Conservation (phyloP, 1,140 invertebrate species). For the Lanistes nyassanus region DNA sequence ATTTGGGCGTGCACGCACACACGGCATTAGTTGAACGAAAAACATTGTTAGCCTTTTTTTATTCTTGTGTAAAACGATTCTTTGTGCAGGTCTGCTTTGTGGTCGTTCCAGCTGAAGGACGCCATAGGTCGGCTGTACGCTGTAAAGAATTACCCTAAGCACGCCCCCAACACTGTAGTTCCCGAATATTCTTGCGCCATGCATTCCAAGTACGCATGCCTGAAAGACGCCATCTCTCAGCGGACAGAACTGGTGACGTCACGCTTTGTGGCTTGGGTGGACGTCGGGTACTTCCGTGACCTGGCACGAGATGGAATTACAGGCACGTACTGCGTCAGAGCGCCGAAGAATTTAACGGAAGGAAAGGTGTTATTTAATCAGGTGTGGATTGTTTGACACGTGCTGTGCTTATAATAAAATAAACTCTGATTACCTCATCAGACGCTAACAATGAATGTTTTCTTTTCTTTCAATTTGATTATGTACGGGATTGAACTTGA, state of each 20-base stretch:
- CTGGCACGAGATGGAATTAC: not conserved
- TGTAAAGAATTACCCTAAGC: slow-evolving; percentile 36
- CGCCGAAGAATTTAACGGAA: slow-evolving; percentile 40
- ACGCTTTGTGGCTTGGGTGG: slow-evolving; percentile 48
- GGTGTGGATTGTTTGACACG: no score
- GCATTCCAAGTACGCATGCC: slow-evolving; percentile 46
- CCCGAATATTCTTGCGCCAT: slow-evolving; percentile 44
- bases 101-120: slow-evolving; percentile 41
- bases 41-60: not conserved
- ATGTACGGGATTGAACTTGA: no score
- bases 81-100: slow-evolving; percentile 23
- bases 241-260: slow-evolving; percentile 38
- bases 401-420: no score
- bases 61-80: not conserved
- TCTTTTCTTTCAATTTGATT: no score
- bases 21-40: not conserved
- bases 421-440: no score
- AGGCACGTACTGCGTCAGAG: slow-evolving; percentile 28
- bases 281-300: slow-evolving; percentile 49
- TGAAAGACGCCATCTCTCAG: slow-evolving; percentile 25
- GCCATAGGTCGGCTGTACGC: slow-evolving; percentile 40
- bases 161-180: slow-evolving; percentile 40
- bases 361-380: slow-evolving; percentile 35
- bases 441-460: no score
- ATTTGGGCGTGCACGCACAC: not conserved